These are phyloP conservation scores for Synanthedon vespiformis DNA, from an alignment of 2,888 invertebrate genomes.

Conservation along the genomic window DNA sequence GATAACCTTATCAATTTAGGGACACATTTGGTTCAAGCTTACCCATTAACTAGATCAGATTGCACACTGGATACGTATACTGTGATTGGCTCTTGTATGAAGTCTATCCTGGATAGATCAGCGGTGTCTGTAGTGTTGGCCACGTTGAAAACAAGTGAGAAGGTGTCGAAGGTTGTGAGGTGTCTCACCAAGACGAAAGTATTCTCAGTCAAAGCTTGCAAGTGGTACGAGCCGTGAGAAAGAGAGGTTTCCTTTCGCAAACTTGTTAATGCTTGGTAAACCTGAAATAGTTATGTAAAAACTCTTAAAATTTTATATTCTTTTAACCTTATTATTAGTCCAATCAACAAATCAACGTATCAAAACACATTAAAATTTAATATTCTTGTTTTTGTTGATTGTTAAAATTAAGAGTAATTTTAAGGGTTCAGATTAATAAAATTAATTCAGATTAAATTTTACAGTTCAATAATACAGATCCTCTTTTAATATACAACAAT, in stretches of 20 bases:
- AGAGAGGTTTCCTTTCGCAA: slow-evolving; percentile 57
- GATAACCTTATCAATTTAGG: neutral
- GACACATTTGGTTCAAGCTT: slow-evolving; percentile 11
- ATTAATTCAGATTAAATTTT: too few species aligned
- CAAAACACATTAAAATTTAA: too few species aligned
- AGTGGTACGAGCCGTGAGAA: slow-evolving; percentile 37
- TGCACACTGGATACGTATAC: slow-evolving; percentile 39
- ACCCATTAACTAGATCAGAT: slow-evolving; percentile 32
- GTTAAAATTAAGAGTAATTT: too few species aligned
- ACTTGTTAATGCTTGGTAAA: slow-evolving; percentile 66
- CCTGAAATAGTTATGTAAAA: slow-evolving; percentile 16
- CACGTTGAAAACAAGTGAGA: slow-evolving; percentile 66
- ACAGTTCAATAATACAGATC: too few species aligned
- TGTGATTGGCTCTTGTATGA: slow-evolving; percentile 22
- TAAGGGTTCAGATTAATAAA: too few species aligned
- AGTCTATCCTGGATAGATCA: slow-evolving; percentile 30
- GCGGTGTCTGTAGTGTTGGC: slow-evolving; percentile 38
- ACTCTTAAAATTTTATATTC: neutral
- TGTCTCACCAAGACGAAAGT: slow-evolving; percentile 32
- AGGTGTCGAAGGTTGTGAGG: slow-evolving; percentile 29
- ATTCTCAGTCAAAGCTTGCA: slow-evolving; percentile 29
- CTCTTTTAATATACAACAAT: too few species aligned
- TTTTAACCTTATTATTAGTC: too few species aligned
- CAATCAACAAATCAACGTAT: too few species aligned
- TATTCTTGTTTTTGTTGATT: too few species aligned